A percentile compares a stretch with the other conserved stretches of the same genome.
These are phyloP conservation scores for Heterotis niloticus DNA, from an alignment of 2,113 vertebrate genomes.

Conservation along the genomic window DNA sequence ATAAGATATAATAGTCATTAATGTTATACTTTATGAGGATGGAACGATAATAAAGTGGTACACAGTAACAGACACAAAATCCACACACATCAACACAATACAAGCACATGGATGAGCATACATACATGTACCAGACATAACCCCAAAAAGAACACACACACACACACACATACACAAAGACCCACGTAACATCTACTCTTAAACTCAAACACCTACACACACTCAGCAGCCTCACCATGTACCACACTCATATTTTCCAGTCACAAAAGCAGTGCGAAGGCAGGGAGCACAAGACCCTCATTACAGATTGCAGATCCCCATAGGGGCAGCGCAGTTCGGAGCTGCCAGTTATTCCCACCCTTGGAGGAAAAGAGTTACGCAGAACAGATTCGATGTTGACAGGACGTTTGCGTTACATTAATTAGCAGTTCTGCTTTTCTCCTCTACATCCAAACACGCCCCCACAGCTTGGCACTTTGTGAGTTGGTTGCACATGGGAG, in stretches of 20 bases:
- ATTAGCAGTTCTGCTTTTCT: background rate
- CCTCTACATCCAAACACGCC: background rate
- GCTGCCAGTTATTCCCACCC: background rate
- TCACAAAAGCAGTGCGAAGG: conserved; percentile 32
- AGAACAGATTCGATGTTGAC: conserved; percentile 8
- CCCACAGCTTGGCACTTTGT: background rate
- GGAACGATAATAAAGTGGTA: too few relatives aligned
- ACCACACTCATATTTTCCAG: background rate
- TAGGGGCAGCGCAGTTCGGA: background rate
- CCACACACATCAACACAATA: too few relatives aligned
- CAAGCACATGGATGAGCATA: too few relatives aligned
- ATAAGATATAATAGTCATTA: too few relatives aligned
- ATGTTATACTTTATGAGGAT: too few relatives aligned
- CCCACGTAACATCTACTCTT: background rate
- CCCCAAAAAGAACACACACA: background rate
- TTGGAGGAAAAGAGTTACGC: background rate
- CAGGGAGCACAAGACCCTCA: background rate
- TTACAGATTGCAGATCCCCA: conserved; percentile 4
- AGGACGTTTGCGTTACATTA: conserved; percentile 12
- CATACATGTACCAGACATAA: background rate
- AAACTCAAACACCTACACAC: background rate
- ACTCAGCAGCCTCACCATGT: background rate
- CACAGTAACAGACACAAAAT: too few relatives aligned
- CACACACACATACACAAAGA: background rate
- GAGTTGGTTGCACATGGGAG: background rate